These are phyloP conservation scores for Pipa parva DNA, from an alignment of 2,113 vertebrate genomes.

Conservation along the genomic window DNA sequence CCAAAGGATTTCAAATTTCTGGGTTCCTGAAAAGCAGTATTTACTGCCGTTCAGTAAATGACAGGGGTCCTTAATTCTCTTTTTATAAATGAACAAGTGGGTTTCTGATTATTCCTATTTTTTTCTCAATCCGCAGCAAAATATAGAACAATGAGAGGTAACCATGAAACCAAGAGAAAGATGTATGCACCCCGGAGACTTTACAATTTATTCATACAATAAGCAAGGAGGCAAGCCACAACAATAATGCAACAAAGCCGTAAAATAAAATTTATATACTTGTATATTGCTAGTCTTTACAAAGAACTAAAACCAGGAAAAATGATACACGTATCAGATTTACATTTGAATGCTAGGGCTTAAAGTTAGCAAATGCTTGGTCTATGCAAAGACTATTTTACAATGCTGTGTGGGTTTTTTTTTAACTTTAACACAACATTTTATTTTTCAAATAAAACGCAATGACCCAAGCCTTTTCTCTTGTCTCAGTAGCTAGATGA, in stretches of 20 bases:
- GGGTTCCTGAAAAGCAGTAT: no score
- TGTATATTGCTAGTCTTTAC: neutral
- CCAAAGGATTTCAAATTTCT: no score
- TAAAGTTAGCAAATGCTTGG: neutral
- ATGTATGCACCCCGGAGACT: neutral
- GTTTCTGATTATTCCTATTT: no score
- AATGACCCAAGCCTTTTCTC: slow-evolving; percentile 28
- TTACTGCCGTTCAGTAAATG: no score
- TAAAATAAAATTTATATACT: neutral
- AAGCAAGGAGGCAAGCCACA: neutral
- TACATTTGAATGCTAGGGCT: neutral
- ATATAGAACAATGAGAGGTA: no score
- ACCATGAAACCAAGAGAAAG: neutral
- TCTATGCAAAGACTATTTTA: neutral
- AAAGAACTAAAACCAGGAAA: no score
- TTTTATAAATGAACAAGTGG: no score
- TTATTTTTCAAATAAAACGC: slow-evolving; percentile 39
- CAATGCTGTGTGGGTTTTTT: slow-evolving; percentile 1
- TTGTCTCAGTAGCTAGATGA: slow-evolving; percentile 33
- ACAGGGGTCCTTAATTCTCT: no score
- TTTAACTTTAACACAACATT: slow-evolving; percentile 18
- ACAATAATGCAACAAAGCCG: neutral
- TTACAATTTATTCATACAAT: neutral
- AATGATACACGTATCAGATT: neutral
- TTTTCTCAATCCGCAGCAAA: no score